Evolutionary conservation across 1,140 invertebrate genomes (phyloP).

Genomic region (Cardiocondyla obscurior): DNA sequence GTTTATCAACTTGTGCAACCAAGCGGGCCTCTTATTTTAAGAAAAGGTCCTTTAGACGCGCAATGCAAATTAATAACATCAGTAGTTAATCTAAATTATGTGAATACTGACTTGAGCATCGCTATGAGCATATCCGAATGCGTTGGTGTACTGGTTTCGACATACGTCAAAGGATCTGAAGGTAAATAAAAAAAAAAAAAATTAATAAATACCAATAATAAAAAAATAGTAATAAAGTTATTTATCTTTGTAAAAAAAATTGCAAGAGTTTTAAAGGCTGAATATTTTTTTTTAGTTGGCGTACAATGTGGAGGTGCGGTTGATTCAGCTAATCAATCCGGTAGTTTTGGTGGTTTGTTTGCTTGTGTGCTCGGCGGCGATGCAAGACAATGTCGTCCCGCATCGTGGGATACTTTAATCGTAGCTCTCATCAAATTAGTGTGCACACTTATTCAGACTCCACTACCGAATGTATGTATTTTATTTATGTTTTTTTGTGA

Average conservation of each 20-base stretch:
- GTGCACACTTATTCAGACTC: constrained; percentile 88
- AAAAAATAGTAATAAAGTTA: too few species aligned
- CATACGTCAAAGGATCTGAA: constrained; percentile 78
- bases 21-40: constrained; percentile 88
- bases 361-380: constrained; percentile 87
- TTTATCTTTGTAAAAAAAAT: neutral
- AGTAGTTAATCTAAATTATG: constrained; percentile 87
- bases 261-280: neutral
- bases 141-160: constrained; percentile 85
- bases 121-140: constrained; percentile 90
- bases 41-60: constrained; percentile 92
- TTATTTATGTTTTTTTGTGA: too few species aligned
- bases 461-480: constrained; percentile 83
- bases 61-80: constrained; percentile 90
- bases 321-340: constrained; percentile 76
- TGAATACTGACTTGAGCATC: constrained; percentile 88
- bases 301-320: constrained; percentile 78
- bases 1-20: constrained; percentile 89
- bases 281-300: constrained; percentile 70
- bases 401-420: constrained; percentile 88
- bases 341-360: constrained; percentile 87
- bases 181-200: constrained; percentile 61
- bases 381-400: constrained; percentile 85
- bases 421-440: constrained; percentile 89
- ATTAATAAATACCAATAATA: too few species aligned